These are phyloP conservation scores for Chelonia mydas DNA, from an alignment of 2,797 vertebrate species.

Conservation along the genomic window DNA sequence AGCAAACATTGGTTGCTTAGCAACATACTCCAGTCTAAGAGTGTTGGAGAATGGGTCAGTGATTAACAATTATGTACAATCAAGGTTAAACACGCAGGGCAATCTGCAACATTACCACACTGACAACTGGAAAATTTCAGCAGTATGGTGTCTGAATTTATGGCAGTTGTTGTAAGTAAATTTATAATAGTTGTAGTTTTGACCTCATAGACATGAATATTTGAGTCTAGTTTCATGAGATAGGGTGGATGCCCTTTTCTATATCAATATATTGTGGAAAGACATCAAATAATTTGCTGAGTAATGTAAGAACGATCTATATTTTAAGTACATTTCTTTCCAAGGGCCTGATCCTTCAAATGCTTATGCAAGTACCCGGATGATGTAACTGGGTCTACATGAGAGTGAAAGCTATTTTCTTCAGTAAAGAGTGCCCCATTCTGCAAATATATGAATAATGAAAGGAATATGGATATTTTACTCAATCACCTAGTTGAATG, in stretches of 20 bases:
- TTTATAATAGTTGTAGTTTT: background rate
- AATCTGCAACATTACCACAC: background rate
- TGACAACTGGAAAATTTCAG: background rate
- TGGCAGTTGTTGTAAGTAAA: background rate
- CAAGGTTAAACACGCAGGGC: constrained; percentile 67
- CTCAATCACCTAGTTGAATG: background rate
- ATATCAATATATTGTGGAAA: background rate
- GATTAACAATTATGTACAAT: constrained; percentile 71
- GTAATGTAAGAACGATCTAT: background rate
- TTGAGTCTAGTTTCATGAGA: background rate
- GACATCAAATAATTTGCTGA: background rate
- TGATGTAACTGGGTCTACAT: background rate
- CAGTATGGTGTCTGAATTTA: background rate
- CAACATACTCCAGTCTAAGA: constrained; percentile 49
- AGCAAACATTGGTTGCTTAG: constrained; percentile 72
- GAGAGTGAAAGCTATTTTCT: background rate
- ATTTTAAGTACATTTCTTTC: background rate
- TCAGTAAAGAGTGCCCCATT: background rate
- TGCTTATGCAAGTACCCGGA: background rate
- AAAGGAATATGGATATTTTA: background rate
- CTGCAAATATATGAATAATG: background rate
- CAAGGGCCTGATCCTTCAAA: background rate
- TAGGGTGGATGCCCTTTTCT: background rate
- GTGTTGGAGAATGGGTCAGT: constrained; percentile 75
- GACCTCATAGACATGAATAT: background rate